Percentiles rank a stretch among this genome's conserved stretches.
These are phyloP conservation scores for Halcyon malimbica DNA, from an alignment of 2,113 vertebrate genomes.

Conservation along the genomic window DNA sequence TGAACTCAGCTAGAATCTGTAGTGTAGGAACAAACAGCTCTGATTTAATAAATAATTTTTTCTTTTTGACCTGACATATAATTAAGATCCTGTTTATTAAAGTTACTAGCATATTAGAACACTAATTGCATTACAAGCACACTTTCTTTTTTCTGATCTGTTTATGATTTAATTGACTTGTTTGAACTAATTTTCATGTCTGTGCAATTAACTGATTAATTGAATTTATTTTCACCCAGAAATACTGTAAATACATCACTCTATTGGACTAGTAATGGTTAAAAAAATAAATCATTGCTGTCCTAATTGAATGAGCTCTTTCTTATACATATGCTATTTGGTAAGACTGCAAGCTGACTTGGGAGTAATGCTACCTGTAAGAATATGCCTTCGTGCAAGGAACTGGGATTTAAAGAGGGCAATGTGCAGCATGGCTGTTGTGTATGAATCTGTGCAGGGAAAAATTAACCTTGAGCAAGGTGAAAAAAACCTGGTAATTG, in stretches of 20 bases:
- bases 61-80: constrained; percentile 54
- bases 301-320: background rate
- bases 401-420: background rate
- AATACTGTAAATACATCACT: constrained; percentile 32
- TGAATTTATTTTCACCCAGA: constrained; percentile 71
- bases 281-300: background rate
- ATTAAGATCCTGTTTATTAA: constrained; percentile 73
- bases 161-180: constrained; percentile 76
- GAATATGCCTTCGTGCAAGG: background rate
- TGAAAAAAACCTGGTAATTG: background rate
- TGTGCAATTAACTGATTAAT: constrained; percentile 71
- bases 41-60: constrained; percentile 58
- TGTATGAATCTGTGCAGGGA: background rate
- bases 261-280: background rate
- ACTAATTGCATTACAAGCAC: constrained; percentile 75
- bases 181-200: constrained; percentile 74
- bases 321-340: background rate
- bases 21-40: constrained; percentile 33
- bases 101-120: constrained; percentile 72
- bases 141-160: constrained; percentile 73
- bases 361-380: background rate
- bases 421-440: background rate
- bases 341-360: background rate
- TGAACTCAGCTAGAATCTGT: constrained; percentile 48
- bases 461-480: background rate